Evolutionary conservation across 1,140 invertebrate genomes (phyloP), one percentile per base, ranked within the genome.

Genomic region (Paraescarpia echinospica): DNA sequence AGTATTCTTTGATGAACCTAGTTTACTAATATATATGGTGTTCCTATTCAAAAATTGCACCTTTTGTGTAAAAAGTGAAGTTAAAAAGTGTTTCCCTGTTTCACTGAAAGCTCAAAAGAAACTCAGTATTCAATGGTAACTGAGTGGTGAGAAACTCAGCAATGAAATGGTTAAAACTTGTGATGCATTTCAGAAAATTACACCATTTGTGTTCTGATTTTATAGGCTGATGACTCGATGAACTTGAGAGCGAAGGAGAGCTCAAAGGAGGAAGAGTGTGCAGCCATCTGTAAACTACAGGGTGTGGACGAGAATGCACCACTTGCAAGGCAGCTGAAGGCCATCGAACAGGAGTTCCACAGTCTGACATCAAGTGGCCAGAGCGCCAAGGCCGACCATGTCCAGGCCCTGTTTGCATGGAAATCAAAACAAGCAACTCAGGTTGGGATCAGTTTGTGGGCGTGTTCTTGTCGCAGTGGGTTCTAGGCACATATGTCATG

Each of bases 311-410:
- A 92, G 0, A 93, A 94, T n/a, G 95, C 95, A 35, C 95, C 95
- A 0, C 93, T 95, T 6, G 93, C 95, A 33, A 94, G 95, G 18
- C 94, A 96, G 48, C 94, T 96, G 77, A 95, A 96, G 91, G 96
- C 96, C 22, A 94, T 96, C 91, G 96, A 96, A 92, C 93, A 94
- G 91, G 96, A 96, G 93, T 96, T 95, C 93, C 96, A 96, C 91
- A 93, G 94, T 92, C 92, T 96, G n/a, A 89, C 95, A 6, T 93
- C 94, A 31, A 93, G 90, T 33, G 94, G 95, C 12, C 95, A 96
- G 91, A 94, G 94, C 90, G 94, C 93, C 8, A 95, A 95, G 89
- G 95, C 96, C 48, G 96, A 96, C 89, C 95, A 95, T 94, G 94
- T 96, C 1, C 94, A 94, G 94, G 93, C 89, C 34, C 93, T 96